Percentiles rank a stretch among this genome's conserved stretches.
phyloP scores from a whole-genome alignment of 2,113 vertebrate genomes.

The Oryzias melastigma region DNA sequence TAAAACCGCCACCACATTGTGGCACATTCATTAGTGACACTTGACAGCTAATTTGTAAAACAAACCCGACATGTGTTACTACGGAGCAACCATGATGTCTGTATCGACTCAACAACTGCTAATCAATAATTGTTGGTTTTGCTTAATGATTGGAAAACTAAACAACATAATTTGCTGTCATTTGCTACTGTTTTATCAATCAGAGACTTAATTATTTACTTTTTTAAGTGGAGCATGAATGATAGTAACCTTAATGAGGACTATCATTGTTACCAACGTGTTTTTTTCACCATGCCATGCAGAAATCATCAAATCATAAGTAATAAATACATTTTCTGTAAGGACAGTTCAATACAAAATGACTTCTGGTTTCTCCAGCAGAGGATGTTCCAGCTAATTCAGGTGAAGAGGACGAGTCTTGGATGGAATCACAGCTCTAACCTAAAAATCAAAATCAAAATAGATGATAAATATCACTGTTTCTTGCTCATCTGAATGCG shows the following conservation, averaged over 20 bases:
- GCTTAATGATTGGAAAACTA: no score
- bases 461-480: background rate
- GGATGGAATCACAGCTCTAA: background rate
- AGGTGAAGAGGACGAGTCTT: background rate
- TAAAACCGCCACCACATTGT: slow-evolving; percentile 17
- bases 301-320: background rate
- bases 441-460: background rate
- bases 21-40: background rate
- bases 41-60: slow-evolving; percentile 12
- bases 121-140: no score
- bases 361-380: background rate
- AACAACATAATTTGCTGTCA: no score
- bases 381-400: background rate
- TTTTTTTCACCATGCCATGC: background rate
- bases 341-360: background rate
- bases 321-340: background rate
- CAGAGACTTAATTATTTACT: no score
- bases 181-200: no score
- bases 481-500: background rate
- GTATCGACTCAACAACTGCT: no score
- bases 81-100: no score
- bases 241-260: no score
- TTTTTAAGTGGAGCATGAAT: no score
- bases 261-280: background rate
- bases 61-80: background rate